Evolutionary conservation across 2,113 vertebrate genomes (phyloP).

Genomic region (Antigone vipio): DNA sequence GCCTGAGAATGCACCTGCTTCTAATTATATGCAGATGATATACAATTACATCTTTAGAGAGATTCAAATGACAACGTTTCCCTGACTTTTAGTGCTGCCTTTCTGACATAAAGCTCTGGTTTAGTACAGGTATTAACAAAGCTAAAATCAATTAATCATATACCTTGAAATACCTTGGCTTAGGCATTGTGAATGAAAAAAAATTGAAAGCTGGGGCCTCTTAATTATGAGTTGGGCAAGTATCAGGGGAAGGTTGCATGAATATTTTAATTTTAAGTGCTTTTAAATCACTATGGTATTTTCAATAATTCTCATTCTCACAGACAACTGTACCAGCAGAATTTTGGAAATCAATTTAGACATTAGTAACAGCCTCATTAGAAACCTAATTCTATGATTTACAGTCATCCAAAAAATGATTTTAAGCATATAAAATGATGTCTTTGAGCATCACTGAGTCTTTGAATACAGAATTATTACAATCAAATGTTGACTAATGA

Average conservation of each 20-base stretch:
- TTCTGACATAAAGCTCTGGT: not conserved
- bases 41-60: not conserved
- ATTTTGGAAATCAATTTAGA: not conserved
- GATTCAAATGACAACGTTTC: not conserved
- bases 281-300: not conserved
- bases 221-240: not conserved
- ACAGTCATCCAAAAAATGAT: not conserved
- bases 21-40: conserved; percentile 15
- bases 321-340: not conserved
- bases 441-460: not conserved
- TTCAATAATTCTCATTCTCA: not conserved
- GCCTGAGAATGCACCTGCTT: not conserved
- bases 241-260: not conserved
- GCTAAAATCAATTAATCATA: not conserved
- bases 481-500: conserved; percentile 9
- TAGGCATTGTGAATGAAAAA: not conserved
- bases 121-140: not conserved
- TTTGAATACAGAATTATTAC: conserved; percentile 3
- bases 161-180: not conserved
- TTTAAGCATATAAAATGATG: not conserved
- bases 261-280: not conserved
- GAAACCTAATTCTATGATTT: not conserved
- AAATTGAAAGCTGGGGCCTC: not conserved
- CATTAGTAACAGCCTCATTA: not conserved
- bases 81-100: not conserved